phyloP scores from a whole-genome alignment of 2,888 invertebrate genomes.

The Sphaerophoria taeniata region DNA sequence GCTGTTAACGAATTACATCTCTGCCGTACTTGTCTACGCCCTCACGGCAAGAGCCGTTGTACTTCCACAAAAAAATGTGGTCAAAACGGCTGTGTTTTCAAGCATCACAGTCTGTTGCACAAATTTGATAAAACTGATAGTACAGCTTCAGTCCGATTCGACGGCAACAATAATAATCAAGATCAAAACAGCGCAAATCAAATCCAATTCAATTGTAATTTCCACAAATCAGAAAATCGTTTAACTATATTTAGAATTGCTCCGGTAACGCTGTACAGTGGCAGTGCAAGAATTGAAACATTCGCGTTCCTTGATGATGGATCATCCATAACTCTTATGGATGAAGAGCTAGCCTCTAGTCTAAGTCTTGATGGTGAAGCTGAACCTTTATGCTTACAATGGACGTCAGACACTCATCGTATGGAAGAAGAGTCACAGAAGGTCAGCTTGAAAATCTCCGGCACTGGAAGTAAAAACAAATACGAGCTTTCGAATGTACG shows the following conservation, averaged over 20 bases:
- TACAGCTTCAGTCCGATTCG: too few relatives aligned
- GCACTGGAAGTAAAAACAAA: too few relatives aligned
- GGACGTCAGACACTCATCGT: conserved; percentile 60
- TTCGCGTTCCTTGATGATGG: conserved; percentile 71
- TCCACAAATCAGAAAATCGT: conserved; percentile 19
- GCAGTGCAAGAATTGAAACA: conserved; percentile 47
- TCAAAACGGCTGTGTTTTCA: too few relatives aligned
- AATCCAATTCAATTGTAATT: conserved; percentile 5
- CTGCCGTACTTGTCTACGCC: too few relatives aligned
- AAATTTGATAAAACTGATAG: too few relatives aligned
- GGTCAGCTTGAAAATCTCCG: conserved; percentile 48
- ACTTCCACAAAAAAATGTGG: too few relatives aligned
- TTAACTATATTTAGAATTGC: conserved; percentile 53
- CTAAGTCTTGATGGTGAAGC: conserved; percentile 54
- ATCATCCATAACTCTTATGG: conserved; percentile 69
- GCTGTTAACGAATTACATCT: too few relatives aligned
- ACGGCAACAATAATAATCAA: background rate
- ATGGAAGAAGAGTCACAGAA: conserved; percentile 55
- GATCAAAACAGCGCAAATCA: background rate
- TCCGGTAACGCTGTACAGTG: conserved; percentile 60
- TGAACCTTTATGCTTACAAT: conserved; percentile 60
- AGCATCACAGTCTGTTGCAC: too few relatives aligned
- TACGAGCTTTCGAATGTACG: too few relatives aligned
- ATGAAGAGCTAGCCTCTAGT: conserved; percentile 52
- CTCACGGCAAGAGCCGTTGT: too few relatives aligned